These are phyloP conservation scores for Macrosiphum euphorbiae DNA, from an alignment of 2,888 invertebrate species.

Conservation along the genomic window DNA sequence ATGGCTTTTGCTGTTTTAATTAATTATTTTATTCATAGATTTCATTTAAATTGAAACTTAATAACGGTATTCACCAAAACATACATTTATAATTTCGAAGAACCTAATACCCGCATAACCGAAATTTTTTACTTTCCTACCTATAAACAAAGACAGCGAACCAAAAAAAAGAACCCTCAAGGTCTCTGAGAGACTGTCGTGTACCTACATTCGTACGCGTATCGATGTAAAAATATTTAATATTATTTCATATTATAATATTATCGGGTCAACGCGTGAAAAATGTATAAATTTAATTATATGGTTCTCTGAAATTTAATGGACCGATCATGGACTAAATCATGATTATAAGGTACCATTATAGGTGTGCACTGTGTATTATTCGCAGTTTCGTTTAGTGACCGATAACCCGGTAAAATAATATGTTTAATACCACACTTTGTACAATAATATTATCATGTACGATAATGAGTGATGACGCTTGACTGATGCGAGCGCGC, in stretches of 20 bases:
- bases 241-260: too few relatives aligned
- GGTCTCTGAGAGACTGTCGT: background rate
- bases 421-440: background rate
- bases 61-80: background rate
- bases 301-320: background rate
- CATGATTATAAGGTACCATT: background rate
- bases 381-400: too few relatives aligned
- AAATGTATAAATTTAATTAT: background rate
- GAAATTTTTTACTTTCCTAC: background rate
- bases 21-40: background rate
- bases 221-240: background rate
- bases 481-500: slow-evolving; percentile 6
- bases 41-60: background rate
- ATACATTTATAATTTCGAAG: too few relatives aligned
- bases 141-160: background rate
- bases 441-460: background rate
- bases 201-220: background rate
- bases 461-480: background rate
- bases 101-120: background rate
- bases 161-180: background rate
- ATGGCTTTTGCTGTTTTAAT: background rate
- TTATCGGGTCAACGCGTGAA: too few relatives aligned
- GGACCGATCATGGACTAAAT: background rate
- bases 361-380: background rate
- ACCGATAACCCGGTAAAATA: background rate